Conservation (phyloP, 1,140 invertebrate species). For the Drosophila mayri region DNA sequence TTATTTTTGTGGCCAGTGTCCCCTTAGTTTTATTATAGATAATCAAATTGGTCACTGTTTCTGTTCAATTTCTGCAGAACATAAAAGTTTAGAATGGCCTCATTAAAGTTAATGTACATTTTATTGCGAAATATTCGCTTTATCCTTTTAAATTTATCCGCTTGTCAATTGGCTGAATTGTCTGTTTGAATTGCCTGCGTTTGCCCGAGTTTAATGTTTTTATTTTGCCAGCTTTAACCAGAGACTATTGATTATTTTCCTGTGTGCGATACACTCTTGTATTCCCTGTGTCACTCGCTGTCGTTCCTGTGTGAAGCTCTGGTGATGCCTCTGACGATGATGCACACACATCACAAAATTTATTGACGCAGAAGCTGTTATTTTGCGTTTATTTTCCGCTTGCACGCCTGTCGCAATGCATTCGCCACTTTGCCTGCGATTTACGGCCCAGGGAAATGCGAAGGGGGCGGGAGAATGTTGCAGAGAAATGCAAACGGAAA, state of each 20-base stretch:
- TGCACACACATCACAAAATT: slow-evolving; percentile 67
- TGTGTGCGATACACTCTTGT: neutral
- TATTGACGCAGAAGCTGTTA: slow-evolving; percentile 66
- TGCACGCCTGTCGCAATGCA: slow-evolving; percentile 33
- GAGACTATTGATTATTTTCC: neutral
- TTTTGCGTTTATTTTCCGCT: slow-evolving; percentile 52
- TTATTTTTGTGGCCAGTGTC: neutral
- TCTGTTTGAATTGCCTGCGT: neutral
- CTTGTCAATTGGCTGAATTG: slow-evolving; percentile 2
- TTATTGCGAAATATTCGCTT: neutral
- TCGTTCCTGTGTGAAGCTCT: neutral
- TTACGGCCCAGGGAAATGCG: slow-evolving; percentile 5
- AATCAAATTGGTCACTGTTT: neutral
- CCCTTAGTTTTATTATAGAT: slow-evolving; percentile 11
- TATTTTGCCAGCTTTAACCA: neutral
- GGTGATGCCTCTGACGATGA: slow-evolving; percentile 29
- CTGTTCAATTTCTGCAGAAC: neutral
- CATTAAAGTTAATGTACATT: slow-evolving; percentile 17
- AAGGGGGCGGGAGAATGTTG: neutral
- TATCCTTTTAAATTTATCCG: slow-evolving; percentile 5
- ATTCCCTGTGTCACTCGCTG: neutral
- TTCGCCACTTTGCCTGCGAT: slow-evolving; percentile 36
- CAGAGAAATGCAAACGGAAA: neutral
- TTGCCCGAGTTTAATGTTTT: neutral
- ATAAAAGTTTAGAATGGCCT: slow-evolving; percentile 7